phyloP scores from a whole-genome alignment of 2,113 vertebrate genomes.

The Pterocles gutturalis region DNA sequence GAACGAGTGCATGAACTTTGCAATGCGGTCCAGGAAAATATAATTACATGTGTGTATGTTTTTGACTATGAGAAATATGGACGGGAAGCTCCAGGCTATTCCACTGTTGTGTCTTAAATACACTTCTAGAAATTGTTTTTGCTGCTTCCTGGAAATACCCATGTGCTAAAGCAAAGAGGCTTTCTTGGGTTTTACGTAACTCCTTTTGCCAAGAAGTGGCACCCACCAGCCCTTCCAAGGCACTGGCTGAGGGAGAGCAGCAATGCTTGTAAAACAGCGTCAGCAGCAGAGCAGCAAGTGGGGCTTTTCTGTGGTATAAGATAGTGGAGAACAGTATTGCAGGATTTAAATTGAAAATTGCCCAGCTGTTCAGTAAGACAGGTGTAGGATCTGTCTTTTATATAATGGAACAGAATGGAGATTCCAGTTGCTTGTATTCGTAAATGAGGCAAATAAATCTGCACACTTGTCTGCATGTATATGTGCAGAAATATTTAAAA shows the following conservation, averaged over 20 bases:
- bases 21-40: conserved; percentile 27
- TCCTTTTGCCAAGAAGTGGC: neutral
- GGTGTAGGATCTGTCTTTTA: conserved; percentile 70
- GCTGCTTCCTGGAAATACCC: conserved; percentile 21
- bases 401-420: conserved; percentile 58
- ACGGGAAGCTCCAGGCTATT: conserved; percentile 34
- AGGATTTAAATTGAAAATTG: conserved; percentile 68
- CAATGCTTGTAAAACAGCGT: conserved; percentile 22
- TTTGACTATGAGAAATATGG: conserved; percentile 52
- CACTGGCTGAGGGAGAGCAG: neutral
- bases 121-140: neutral
- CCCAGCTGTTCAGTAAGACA: conserved; percentile 76
- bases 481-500: conserved; percentile 57
- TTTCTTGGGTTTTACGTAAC: neutral
- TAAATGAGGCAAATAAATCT: conserved; percentile 66
- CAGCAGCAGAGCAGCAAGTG: conserved; percentile 46
- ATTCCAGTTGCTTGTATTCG: conserved; percentile 74
- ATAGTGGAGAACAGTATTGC: conserved; percentile 8
- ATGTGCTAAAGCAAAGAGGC: neutral
- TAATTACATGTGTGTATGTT: conserved; percentile 33
- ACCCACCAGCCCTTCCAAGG: neutral
- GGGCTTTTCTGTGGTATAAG: conserved; percentile 31
- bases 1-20: conserved; percentile 53
- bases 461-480: conserved; percentile 65
- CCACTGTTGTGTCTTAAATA: conserved; percentile 1